These are phyloP conservation scores for Trachymyrmex septentrionalis DNA, from an alignment of 1,140 invertebrate species.

Conservation along the genomic window DNA sequence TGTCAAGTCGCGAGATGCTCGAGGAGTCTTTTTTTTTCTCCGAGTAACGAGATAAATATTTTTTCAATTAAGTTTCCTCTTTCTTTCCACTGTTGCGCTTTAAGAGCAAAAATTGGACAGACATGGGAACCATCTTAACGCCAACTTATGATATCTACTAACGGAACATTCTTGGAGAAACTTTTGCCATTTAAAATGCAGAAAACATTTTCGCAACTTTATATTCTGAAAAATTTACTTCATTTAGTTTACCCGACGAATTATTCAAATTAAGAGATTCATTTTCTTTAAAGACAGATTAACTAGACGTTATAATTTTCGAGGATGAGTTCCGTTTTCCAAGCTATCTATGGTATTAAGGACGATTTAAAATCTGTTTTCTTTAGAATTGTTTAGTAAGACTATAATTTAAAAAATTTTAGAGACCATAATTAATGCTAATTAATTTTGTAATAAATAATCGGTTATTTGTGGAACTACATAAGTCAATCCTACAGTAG, in stretches of 20 bases:
- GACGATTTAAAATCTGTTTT: not conserved
- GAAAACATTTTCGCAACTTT: constrained; percentile 16
- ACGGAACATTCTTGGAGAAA: not conserved
- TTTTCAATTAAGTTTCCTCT: constrained; percentile 24
- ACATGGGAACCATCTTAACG: constrained; percentile 30
- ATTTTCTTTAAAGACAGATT: not conserved
- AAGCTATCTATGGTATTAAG: not conserved
- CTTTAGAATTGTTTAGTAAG: not conserved
- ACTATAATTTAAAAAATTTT: no score
- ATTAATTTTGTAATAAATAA: constrained; percentile 3
- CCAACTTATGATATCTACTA: not conserved
- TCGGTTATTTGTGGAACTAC: no score
- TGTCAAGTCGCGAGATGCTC: constrained; percentile 23
- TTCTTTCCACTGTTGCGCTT: not conserved
- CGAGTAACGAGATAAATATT: constrained; percentile 13
- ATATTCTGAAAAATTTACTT: constrained; percentile 20
- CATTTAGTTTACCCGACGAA: not conserved
- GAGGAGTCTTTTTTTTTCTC: not conserved
- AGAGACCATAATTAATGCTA: not conserved
- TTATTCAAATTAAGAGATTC: constrained; percentile 26
- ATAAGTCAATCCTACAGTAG: not conserved
- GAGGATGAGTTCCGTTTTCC: not conserved
- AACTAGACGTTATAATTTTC: not conserved
- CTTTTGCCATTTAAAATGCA: constrained; percentile 1
- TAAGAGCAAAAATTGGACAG: constrained; percentile 32